A percentile compares a stretch with the other conserved stretches of the same genome.
Conservation (phyloP, 2,113 vertebrate genomes). For the Corynorhinus townsendii region DNA sequence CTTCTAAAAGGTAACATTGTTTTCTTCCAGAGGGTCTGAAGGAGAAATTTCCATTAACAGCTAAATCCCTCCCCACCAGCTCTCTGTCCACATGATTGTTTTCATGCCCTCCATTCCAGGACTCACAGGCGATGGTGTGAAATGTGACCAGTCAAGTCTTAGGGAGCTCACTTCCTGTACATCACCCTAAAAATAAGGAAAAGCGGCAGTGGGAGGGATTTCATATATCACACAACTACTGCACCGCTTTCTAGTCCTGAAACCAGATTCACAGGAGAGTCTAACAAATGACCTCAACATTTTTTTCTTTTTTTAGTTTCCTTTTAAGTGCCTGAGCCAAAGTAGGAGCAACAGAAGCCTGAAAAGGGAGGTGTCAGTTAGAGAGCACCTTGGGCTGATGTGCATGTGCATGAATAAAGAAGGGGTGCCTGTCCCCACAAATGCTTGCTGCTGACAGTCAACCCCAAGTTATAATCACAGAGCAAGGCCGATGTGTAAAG, state of each 20-base stretch:
- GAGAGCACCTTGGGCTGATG: slow-evolving; percentile 64
- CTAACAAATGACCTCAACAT: slow-evolving; percentile 75
- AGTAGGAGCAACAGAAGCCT: slow-evolving; percentile 69
- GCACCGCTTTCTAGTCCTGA: slow-evolving; percentile 67
- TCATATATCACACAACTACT: slow-evolving; percentile 64
- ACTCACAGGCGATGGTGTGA: neutral
- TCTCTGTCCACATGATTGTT: neutral
- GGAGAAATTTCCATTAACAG: slow-evolving; percentile 67
- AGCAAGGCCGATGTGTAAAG: slow-evolving; percentile 70
- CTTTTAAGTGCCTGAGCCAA: slow-evolving; percentile 72
- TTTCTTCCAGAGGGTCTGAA: slow-evolving; percentile 60
- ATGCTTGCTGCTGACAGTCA: slow-evolving; percentile 65
- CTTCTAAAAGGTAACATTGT: slow-evolving; percentile 58
- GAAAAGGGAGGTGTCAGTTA: slow-evolving; percentile 20
- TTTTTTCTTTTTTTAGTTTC: slow-evolving; percentile 52
- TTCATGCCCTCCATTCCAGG: neutral
- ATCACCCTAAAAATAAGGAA: slow-evolving; percentile 46
- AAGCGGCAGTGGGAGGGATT: slow-evolving; percentile 64
- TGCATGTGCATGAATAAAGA: neutral
- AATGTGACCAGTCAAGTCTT: slow-evolving; percentile 53
- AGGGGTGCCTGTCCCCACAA: neutral
- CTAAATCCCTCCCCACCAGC: neutral
- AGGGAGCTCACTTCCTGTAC: slow-evolving; percentile 45
- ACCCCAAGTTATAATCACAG: slow-evolving; percentile 76
- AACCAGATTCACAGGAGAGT: slow-evolving; percentile 70